These are phyloP conservation scores for Arnoldichthys spilopterus DNA, from an alignment of 2,797 vertebrate genomes.

Conservation along the genomic window DNA sequence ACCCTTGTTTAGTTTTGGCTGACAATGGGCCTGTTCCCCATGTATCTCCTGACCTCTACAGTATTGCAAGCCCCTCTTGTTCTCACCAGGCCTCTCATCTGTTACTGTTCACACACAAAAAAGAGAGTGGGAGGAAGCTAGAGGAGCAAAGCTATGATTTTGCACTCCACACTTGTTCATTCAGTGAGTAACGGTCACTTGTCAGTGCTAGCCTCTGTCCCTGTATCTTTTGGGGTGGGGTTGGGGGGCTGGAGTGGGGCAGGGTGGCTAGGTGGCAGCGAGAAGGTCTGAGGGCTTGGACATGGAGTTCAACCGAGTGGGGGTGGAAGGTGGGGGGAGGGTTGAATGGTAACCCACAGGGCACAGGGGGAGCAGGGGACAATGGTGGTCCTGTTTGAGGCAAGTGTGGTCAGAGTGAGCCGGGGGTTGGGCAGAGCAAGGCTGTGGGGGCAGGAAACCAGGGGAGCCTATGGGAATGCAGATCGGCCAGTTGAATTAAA, in stretches of 20 bases:
- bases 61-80: neutral
- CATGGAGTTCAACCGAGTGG: conserved; percentile 48
- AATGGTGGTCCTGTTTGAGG: conserved; percentile 72
- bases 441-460: conserved; percentile 60
- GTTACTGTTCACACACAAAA: conserved; percentile 23
- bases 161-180: conserved; percentile 36
- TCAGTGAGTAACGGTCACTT: conserved; percentile 56
- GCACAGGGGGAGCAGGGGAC: conserved; percentile 61
- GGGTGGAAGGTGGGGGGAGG: conserved; percentile 11
- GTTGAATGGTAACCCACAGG: conserved; percentile 59
- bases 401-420: conserved; percentile 66
- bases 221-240: conserved; percentile 8
- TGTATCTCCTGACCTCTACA: conserved; percentile 12
- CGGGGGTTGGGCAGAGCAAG: conserved; percentile 46
- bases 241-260: too few species aligned
- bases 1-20: conserved; percentile 34
- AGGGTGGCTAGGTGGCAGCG: conserved; percentile 44
- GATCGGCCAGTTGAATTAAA: conserved; percentile 76
- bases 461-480: conserved; percentile 79
- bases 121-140: conserved; percentile 11
- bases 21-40: neutral
- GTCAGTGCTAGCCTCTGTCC: conserved; percentile 47
- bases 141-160: conserved; percentile 14
- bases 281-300: conserved; percentile 52
- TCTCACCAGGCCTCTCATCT: conserved; percentile 14